Evolutionary conservation across 2,797 vertebrate species (phyloP).

Genomic region (Silurus aristotelis): DNA sequence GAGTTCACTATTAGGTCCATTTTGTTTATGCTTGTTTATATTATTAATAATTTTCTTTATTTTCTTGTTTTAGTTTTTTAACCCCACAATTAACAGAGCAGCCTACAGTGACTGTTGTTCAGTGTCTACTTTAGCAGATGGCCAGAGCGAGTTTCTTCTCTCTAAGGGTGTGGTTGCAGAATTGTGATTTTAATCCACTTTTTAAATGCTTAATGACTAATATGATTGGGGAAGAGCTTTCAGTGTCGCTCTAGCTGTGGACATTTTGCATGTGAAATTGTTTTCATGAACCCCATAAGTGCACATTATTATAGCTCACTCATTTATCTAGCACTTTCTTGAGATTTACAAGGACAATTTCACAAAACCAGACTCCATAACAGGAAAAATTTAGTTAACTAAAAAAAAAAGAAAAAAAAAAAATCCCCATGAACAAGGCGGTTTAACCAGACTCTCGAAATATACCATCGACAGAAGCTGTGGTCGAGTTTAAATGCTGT

Average conservation of each 20-base stretch:
- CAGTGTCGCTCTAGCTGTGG: constrained; percentile 40
- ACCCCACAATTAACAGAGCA: constrained; percentile 20
- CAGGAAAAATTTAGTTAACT: constrained; percentile 61
- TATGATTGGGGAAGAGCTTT: constrained; percentile 34
- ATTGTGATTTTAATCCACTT: constrained; percentile 56
- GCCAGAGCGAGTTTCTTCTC: constrained; percentile 43
- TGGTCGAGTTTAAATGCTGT: constrained; percentile 72
- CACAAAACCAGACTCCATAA: constrained; percentile 59
- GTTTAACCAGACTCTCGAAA: constrained; percentile 52
- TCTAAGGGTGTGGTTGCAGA: constrained; percentile 52
- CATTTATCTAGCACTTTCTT: constrained; percentile 61
- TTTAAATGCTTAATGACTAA: constrained; percentile 55
- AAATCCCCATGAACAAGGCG: constrained; percentile 54
- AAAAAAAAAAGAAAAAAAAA: constrained; percentile 48
- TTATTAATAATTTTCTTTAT: background rate
- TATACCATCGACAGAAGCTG: constrained; percentile 70
- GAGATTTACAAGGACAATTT: constrained; percentile 58
- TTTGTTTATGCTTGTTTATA: constrained; percentile 24
- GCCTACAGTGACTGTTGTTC: constrained; percentile 14
- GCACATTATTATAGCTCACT: constrained; percentile 47
- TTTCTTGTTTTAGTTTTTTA: constrained; percentile 9
- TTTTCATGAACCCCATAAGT: constrained; percentile 48
- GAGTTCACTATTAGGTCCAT: constrained; percentile 7
- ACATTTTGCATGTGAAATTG: constrained; percentile 48
- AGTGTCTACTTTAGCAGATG: constrained; percentile 50